phyloP scores from a whole-genome alignment of 2,797 vertebrate species.

The Epinephelus malabaricus region DNA sequence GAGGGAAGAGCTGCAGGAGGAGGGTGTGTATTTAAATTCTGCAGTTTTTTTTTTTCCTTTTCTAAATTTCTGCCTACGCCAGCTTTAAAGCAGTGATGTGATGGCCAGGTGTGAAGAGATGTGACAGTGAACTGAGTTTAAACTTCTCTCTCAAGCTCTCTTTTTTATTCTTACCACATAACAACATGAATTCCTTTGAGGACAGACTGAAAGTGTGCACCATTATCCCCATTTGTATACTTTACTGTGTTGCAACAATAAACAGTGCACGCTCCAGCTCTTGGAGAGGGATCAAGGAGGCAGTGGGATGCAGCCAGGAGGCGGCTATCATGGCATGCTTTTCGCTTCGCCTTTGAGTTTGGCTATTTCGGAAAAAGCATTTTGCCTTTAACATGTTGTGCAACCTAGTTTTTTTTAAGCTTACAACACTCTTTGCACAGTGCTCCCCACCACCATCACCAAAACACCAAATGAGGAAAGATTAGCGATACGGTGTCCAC shows the following conservation, averaged over 20 bases:
- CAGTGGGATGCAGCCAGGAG: constrained; percentile 4
- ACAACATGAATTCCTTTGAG: neutral
- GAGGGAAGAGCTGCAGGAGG: too few species aligned
- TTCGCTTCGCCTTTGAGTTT: neutral
- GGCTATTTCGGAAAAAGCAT: neutral
- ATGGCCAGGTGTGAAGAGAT: neutral
- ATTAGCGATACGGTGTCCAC: neutral
- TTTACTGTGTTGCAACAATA: neutral
- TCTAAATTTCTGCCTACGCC: too few species aligned
- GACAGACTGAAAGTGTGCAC: neutral
- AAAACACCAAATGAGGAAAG: constrained; percentile 2
- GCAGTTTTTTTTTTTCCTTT: too few species aligned
- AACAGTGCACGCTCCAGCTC: neutral
- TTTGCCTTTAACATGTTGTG: neutral
- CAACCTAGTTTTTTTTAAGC: neutral
- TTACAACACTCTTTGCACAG: neutral
- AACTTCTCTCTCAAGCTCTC: too few species aligned
- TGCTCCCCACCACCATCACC: neutral
- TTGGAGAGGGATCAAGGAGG: neutral
- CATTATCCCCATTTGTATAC: neutral
- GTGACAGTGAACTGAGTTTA: too few species aligned
- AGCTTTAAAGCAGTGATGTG: neutral
- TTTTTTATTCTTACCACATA: neutral
- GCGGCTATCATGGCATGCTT: neutral
- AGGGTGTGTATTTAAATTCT: too few species aligned